Evolutionary conservation across 2,797 vertebrate species (phyloP).

Genomic region (Ceryle rudis): DNA sequence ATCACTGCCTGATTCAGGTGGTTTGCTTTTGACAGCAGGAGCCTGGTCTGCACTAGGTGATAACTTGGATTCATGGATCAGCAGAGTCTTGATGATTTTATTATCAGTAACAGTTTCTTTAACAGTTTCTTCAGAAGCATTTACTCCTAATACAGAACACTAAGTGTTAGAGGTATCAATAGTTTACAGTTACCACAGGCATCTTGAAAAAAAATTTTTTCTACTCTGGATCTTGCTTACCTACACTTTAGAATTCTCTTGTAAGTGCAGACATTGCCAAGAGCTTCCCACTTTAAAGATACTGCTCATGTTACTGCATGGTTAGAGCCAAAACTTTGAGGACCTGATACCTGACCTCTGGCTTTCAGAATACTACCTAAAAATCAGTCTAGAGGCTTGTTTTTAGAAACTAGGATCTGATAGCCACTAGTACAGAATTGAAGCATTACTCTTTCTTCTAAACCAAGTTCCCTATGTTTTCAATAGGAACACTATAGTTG

Average conservation of each 20-base stretch:
- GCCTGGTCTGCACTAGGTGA: background rate
- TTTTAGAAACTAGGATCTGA: background rate
- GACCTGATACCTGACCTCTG: background rate
- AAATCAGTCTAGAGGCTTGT: background rate
- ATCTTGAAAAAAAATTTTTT: background rate
- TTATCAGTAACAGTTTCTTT: background rate
- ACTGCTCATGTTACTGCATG: background rate
- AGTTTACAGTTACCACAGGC: background rate
- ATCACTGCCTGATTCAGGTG: background rate
- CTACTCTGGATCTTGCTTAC: background rate
- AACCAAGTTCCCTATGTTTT: background rate
- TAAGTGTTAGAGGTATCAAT: background rate
- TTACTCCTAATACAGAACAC: background rate
- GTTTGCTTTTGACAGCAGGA: background rate
- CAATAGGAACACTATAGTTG: background rate
- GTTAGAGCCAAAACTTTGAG: background rate
- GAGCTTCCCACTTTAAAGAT: background rate
- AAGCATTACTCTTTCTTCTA: background rate
- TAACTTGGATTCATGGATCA: slow-evolving; percentile 66
- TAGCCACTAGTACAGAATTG: background rate
- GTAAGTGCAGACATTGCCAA: background rate
- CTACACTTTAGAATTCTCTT: background rate
- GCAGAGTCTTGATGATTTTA: slow-evolving; percentile 73
- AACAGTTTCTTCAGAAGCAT: background rate
- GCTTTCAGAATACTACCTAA: background rate